Percentiles rank a stretch among this genome's conserved stretches.
Evolutionary conservation across 2,113 vertebrate species (phyloP).

Genomic region (Daphoenositta chrysoptera): DNA sequence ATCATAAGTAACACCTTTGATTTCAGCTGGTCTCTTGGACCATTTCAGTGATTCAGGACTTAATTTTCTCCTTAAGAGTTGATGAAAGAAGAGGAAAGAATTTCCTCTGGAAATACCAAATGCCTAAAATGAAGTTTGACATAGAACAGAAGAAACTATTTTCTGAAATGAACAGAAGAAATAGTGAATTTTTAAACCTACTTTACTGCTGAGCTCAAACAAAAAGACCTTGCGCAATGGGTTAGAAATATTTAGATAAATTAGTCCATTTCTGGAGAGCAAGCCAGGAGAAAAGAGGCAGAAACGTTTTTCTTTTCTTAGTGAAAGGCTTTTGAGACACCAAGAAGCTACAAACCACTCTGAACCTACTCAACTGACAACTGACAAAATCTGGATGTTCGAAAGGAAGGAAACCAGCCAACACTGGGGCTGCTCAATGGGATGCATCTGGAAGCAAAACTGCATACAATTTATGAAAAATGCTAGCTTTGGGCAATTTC

Average conservation of each 20-base stretch:
- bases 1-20: background rate
- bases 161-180: background rate
- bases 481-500: background rate
- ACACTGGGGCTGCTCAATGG: background rate
- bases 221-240: background rate
- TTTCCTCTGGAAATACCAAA: background rate
- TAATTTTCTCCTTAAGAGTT: background rate
- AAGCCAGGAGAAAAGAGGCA: background rate
- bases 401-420: background rate
- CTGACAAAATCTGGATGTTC: background rate
- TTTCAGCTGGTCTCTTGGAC: background rate
- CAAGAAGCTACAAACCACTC: background rate
- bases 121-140: background rate
- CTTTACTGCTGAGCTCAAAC: background rate
- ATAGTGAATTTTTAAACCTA: background rate
- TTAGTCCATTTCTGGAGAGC: background rate
- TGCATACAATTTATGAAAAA: background rate
- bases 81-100: background rate
- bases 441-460: background rate
- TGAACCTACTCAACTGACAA: background rate
- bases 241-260: background rate
- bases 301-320: background rate
- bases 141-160: background rate
- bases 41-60: background rate
- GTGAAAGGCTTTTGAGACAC: background rate